Conservation (phyloP, 2,113 vertebrate species). For the Rhagologus leucostigma region DNA sequence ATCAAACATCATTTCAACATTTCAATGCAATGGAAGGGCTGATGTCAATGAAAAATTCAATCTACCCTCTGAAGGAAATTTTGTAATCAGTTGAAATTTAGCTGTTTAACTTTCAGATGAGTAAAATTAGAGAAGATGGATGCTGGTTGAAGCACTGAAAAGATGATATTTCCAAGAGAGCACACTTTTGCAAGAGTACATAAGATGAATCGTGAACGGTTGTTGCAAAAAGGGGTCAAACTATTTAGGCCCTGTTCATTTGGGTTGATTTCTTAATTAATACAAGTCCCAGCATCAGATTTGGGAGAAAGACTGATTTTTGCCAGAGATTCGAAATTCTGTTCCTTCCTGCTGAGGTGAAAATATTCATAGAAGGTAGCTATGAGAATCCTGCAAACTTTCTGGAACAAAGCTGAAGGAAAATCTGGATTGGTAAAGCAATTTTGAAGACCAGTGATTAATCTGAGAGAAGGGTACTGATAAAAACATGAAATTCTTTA, state of each 20-base stretch:
- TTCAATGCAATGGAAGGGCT: not conserved
- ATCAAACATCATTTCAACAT: not conserved
- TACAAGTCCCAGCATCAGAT: not conserved
- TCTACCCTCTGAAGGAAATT: not conserved
- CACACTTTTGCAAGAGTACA: not conserved
- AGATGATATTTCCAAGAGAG: not conserved
- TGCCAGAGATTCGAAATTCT: not conserved
- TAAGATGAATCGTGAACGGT: not conserved
- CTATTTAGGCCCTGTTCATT: not conserved
- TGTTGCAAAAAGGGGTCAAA: not conserved
- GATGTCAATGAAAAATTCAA: not conserved
- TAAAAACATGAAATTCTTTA: not conserved
- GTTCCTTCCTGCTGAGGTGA: not conserved
- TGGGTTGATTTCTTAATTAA: not conserved
- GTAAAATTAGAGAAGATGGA: not conserved
- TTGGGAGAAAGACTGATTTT: not conserved
- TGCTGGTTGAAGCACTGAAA: not conserved
- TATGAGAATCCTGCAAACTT: not conserved
- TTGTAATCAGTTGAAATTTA: not conserved
- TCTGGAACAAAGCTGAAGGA: not conserved
- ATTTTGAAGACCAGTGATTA: not conserved
- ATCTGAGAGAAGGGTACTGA: not conserved
- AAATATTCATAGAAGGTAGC: not conserved
- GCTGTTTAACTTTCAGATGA: not conserved
- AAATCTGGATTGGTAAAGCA: not conserved